Conservation (phyloP, 2,113 vertebrate species). For the Notiomystis cincta region DNA sequence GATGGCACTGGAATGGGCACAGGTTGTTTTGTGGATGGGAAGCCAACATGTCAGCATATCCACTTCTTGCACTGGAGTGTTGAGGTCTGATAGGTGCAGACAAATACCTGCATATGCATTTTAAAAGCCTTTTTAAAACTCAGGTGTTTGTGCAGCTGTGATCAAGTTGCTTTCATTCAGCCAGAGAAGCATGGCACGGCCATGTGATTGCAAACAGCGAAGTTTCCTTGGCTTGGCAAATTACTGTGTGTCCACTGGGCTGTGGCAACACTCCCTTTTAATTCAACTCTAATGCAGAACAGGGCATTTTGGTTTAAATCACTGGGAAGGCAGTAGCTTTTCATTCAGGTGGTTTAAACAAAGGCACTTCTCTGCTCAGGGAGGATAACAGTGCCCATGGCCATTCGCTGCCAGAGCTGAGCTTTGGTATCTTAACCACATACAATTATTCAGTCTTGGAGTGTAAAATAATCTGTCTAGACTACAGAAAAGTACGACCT, state of each 20-base stretch:
- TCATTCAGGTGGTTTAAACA: neutral
- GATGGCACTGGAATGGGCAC: neutral
- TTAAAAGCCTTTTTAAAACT: neutral
- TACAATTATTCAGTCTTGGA: neutral
- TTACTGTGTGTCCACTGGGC: neutral
- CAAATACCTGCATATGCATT: neutral
- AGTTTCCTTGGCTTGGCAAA: neutral
- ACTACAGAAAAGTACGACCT: neutral
- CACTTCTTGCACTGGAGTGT: neutral
- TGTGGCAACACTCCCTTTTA: neutral
- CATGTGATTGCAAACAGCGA: neutral
- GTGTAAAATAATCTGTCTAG: neutral
- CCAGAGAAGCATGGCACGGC: neutral
- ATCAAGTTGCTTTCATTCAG: neutral
- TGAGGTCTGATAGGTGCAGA: neutral
- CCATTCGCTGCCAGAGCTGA: neutral
- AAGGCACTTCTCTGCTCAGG: neutral
- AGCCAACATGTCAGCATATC: neutral
- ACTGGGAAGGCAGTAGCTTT: neutral
- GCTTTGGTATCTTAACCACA: neutral
- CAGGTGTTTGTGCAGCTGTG: neutral
- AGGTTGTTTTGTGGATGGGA: fast-evolving
- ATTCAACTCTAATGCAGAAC: neutral
- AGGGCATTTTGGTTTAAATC: neutral
- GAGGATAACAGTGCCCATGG: neutral